Evolutionary conservation across 2,888 invertebrate species (phyloP), one percentile per base, ranked within the genome.

Genomic region (Noctua pronuba): DNA sequence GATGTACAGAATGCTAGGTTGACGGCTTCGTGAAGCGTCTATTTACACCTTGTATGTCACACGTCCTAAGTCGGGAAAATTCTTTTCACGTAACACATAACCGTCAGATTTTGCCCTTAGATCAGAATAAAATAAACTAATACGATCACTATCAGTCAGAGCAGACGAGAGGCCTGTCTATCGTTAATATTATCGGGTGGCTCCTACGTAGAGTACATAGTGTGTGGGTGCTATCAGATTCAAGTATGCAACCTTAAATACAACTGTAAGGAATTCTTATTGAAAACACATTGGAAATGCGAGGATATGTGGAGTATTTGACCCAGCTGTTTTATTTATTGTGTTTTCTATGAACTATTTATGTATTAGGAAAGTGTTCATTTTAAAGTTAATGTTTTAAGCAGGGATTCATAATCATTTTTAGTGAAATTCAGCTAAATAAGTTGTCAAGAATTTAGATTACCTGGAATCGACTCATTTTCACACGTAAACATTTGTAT

Each of bases 141-240:
- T 74, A 74, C 16, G 69, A 62, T 73, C 82, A 81, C 85, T 88
- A 89, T 89, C 88, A 86, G 84, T 87, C 75, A 87, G 79, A 82
- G 86, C 83, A 89, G 89, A 90, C 83, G 82, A 87, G 89, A 78
- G 58, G 71, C 72, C 82, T 88, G 86, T 88, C 83, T 88, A 88
- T 89, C 88, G 87, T 91, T 87, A 89, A 90, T 89, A 90, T 90
- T 91, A 91, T 91, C 88, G 89, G 75, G 78, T 88, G 85, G 81
- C 87, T 88, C 87, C 86, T 86, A 86, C 86, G 86, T 87, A 65
- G 41, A 65, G 38, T 84, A 87, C 86, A 85, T 86, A 86, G 83
- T 76, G 81, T 80, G 87, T 85, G 72, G 85, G 81, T 65, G 87
- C 65, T 85, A 82, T 81, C 87, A 35, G 82, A 79, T 87, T 82